A percentile compares a stretch with the other conserved stretches of the same genome.
These are phyloP conservation scores for Tetranychus truncatus DNA, from an alignment of 2,888 invertebrate species.

Conservation along the genomic window DNA sequence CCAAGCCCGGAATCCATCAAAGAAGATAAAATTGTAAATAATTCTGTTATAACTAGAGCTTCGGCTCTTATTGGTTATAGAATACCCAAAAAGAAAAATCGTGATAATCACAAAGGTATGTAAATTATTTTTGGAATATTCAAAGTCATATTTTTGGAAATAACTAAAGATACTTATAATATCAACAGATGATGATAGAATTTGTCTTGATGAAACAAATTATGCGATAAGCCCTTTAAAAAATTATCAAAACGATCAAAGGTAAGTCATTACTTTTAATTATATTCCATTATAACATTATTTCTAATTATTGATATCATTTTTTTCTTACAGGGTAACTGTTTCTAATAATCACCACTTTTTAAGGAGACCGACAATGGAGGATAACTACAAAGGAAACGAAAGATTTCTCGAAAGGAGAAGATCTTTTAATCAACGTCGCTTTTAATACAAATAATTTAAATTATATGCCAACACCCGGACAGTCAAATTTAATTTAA, in stretches of 20 bases:
- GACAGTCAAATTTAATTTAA: not conserved
- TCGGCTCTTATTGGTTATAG: slow-evolving; percentile 6
- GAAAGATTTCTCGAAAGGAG: not conserved
- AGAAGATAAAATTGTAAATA: not conserved
- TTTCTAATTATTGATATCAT: not conserved
- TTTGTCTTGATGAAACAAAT: not conserved
- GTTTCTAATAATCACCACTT: not conserved
- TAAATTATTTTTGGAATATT: not conserved
- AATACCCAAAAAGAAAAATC: slow-evolving; percentile 9
- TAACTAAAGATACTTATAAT: not conserved
- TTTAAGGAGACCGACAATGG: slow-evolving; percentile 7
- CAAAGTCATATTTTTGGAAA: not conserved
- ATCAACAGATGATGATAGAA: not conserved
- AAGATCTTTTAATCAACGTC: slow-evolving; percentile 1
- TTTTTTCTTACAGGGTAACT: not conserved
- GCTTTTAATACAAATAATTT: not conserved
- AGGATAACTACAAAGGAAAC: slow-evolving; percentile 5
- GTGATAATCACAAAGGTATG: not conserved
- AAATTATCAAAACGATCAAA: slow-evolving; percentile 5
- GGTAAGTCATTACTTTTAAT: not conserved
- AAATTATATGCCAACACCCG: not conserved
- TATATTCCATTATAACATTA: not conserved
- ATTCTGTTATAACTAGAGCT: slow-evolving; percentile 7
- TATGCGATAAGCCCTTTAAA: not conserved
- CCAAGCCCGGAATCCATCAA: not conserved